Base-by-base conservation (phyloP, 2,113 vertebrate species). In the Pycnonotus jocosus region DNA sequence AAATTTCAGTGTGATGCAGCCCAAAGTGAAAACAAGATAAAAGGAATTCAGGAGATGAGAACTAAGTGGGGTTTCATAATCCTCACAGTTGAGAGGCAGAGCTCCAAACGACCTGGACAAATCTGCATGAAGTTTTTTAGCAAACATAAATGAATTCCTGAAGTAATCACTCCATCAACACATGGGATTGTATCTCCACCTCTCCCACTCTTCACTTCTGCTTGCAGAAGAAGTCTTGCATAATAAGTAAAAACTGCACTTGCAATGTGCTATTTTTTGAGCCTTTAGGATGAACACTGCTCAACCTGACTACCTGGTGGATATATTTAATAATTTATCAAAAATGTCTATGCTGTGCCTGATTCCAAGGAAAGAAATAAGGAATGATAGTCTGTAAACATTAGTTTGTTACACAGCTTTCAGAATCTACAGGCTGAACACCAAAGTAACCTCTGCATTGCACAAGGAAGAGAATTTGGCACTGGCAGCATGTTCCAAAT, bases 141-240 rank as follows among this genome's bases (percentile, higher is more conserved):
- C 65, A 96, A 84, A 92, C 76, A 88, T 7, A 91, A 88, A 87
- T 68, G 76, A 94, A 86, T 95, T 96, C 72, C 80, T 94, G 85
- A 94, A 92, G 94, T 77, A 95, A 94, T 95, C 92, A 81, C 83
- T 96, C 88, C 82, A 90, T 94, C 94, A 90, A 94, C 92, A 96
- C 96, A 95, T 83, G 72, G 85, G 86, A 93, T 90, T 96, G 92
- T 82, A 93, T 94, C 82, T 92, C 76, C 90, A 92, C 92, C 93
- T 96, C 95, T 97, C 96, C 95, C 93, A 95, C 93, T 95, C 94
- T 90, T 95, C 93, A 88, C 87, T 95, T 92, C 92, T 94, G 85
- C 92, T 95, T 88, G 92, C 85, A 94, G 73, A 94, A 92, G 86
- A 91, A 4, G 47, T 74, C 94, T 96, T 93, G 90, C 93, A 95